Conservation (phyloP, 2,797 vertebrate genomes). For the Syndactyla subalaris region DNA sequence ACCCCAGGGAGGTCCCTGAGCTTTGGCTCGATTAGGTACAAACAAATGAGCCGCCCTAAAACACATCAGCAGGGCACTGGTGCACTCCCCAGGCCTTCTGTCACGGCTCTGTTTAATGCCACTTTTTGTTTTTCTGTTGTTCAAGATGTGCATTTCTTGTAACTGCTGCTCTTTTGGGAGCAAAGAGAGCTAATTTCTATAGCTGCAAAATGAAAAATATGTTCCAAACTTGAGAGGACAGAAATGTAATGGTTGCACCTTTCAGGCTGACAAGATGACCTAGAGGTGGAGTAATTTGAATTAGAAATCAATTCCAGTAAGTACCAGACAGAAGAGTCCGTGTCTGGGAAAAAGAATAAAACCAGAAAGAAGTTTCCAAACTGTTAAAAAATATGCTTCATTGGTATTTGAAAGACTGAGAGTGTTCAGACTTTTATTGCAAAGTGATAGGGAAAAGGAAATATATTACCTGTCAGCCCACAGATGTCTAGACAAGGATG, state of each 20-base stretch:
- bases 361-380: constrained; percentile 37
- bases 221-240: constrained; percentile 29
- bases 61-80: neutral
- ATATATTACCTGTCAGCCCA: neutral
- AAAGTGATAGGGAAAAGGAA: neutral
- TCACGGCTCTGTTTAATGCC: neutral
- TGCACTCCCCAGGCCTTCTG: neutral
- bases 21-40: neutral
- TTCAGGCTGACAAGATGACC: constrained; percentile 41
- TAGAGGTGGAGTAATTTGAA: constrained; percentile 54
- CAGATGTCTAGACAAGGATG: neutral
- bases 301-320: constrained; percentile 76
- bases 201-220: constrained; percentile 64
- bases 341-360: constrained; percentile 56
- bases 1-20: neutral
- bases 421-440: neutral
- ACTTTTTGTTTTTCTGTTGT: neutral
- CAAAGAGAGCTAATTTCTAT: constrained; percentile 41
- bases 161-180: neutral
- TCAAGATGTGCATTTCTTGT: neutral
- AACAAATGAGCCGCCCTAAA: neutral
- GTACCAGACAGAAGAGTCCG: constrained; percentile 59
- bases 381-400: neutral
- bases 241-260: constrained; percentile 32
- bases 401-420: neutral